Percentiles rank a stretch among this genome's conserved stretches.
phyloP scores from a whole-genome alignment of 1,140 invertebrate species.

The Drosophila truncata region DNA sequence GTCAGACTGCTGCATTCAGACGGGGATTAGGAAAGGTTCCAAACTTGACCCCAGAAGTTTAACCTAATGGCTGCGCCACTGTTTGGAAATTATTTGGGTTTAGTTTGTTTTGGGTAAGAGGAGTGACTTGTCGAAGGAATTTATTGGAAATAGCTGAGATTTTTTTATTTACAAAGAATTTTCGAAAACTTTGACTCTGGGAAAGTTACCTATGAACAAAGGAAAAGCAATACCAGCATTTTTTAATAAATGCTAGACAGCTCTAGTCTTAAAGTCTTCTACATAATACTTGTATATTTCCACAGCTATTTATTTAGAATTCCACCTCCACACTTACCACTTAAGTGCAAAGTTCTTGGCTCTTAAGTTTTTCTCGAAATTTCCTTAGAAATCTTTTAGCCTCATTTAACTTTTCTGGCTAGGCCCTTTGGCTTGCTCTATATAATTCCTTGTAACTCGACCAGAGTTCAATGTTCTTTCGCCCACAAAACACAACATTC shows the following conservation, averaged over 20 bases:
- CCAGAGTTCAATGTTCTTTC: constrained; percentile 63
- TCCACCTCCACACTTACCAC: background rate
- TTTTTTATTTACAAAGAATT: background rate
- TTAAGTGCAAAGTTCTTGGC: background rate
- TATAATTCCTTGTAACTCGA: constrained; percentile 31
- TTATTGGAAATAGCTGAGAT: background rate
- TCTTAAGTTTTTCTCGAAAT: background rate
- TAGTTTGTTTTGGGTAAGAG: background rate
- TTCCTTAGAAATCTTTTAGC: background rate
- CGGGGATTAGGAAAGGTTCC: constrained; percentile 39
- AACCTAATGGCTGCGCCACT: constrained; percentile 21
- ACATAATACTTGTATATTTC: background rate
- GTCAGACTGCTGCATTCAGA: constrained; percentile 49
- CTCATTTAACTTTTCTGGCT: background rate
- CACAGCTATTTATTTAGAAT: background rate
- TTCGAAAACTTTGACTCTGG: too few relatives aligned
- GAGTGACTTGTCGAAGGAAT: background rate
- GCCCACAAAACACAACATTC: constrained; percentile 51
- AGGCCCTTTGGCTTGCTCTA: constrained; percentile 28
- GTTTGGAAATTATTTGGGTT: constrained; percentile 17
- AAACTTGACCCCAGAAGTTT: constrained; percentile 35
- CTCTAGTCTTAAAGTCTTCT: background rate
- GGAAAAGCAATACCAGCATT: background rate
- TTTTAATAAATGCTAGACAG: background rate
- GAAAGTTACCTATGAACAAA: too few relatives aligned